Evolutionary conservation across 2,797 vertebrate species (phyloP), one percentile per base, ranked within the genome.

Genomic region (Mormyrops boulengeri): DNA sequence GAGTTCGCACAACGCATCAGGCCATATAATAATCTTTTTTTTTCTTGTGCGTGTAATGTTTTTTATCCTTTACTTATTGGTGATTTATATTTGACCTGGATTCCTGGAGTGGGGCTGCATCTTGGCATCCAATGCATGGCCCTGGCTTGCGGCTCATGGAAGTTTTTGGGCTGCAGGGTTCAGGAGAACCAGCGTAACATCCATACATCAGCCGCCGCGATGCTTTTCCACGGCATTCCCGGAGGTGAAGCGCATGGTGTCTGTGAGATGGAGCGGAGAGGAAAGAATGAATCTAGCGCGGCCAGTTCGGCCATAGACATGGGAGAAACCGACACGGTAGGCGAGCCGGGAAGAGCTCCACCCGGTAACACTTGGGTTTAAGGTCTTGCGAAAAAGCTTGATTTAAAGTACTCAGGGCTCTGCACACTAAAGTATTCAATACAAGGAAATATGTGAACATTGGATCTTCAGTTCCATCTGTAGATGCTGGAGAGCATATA

Each of bases 271-370:
- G 98, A 99, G 95, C 97, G 97, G 92, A 96, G 98, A 95, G 96
- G 94, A 92, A 99, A 99, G 95, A 97, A 95, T 94, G 98, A 99
- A 94, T 97, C 97, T 90, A 96, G 97, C 66, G 97, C 97, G 93
- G 98, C 99, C 97, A 99, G 97, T 95, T 99, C 98, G 89, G 97
- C 97, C 93, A 99, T 99, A 95, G 98, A 99, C 94, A 98, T 98
- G 96, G 98, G 97, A 92, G 98, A 99, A 91, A 97, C 97, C 22
- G 98, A 99, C 93, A 97, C 97, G 98, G 98, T 99, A 99, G 95
- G 97, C 93, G 89, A 91, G 92, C 88, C 90, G 90, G 86, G 90
- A 44, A 57, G 47, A 87, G 60, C 85, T n/a, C 77, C 55, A 44
- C 66, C 49, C 53, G 88, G 44, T 85, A 47, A 52, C 9, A 49